These are phyloP conservation scores for Sebastes oblongus DNA, from an alignment of 2,797 vertebrate genomes.

Conservation along the genomic window DNA sequence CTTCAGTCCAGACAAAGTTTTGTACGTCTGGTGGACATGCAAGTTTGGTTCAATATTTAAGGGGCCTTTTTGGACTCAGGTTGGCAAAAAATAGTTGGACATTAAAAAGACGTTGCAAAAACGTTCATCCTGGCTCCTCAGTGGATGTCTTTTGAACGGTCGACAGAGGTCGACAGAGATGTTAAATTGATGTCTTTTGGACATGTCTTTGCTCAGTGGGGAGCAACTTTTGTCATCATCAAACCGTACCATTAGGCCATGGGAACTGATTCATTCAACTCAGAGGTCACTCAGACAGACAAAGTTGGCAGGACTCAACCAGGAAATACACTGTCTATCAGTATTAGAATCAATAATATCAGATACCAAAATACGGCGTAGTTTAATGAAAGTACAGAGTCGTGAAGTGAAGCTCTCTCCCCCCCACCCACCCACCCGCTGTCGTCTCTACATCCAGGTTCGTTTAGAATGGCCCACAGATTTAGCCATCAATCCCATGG, in stretches of 20 bases:
- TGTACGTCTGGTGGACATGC: too few relatives aligned
- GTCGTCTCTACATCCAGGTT: constrained; percentile 80
- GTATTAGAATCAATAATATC: not conserved
- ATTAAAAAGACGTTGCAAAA: too few relatives aligned
- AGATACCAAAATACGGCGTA: not conserved
- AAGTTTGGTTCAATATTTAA: too few relatives aligned
- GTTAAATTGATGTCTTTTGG: too few relatives aligned
- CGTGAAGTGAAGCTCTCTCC: not conserved
- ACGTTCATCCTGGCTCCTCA: too few relatives aligned
- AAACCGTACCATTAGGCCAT: not conserved
- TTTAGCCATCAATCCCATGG: constrained; percentile 97
- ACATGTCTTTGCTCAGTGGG: too few relatives aligned
- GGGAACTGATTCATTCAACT: not conserved
- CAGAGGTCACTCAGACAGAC: not conserved
- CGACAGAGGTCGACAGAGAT: too few relatives aligned
- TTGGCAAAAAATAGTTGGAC: too few relatives aligned
- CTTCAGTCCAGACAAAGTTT: too few relatives aligned
- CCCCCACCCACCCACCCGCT: not conserved
- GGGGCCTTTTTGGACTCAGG: too few relatives aligned
- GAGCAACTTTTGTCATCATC: not conserved
- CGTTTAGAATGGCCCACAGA: constrained; percentile 98
- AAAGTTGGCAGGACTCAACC: not conserved
- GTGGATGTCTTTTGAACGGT: too few relatives aligned
- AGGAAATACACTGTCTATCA: not conserved
- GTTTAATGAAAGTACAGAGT: not conserved